Conservation (phyloP, 2,888 invertebrate species). For the Siphlonurus alternatus region DNA sequence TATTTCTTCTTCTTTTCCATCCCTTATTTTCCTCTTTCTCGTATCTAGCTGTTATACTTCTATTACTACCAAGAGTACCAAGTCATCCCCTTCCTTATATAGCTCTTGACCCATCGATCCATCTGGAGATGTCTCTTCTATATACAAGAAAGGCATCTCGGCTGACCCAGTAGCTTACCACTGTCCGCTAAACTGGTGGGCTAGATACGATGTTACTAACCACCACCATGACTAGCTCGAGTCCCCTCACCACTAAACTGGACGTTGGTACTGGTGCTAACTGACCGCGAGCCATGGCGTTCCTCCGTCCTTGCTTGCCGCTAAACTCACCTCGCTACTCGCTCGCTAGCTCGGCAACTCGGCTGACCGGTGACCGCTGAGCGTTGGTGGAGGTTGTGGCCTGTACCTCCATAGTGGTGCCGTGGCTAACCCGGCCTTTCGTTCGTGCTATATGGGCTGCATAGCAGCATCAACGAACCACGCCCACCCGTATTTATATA, state of each 20-base stretch:
- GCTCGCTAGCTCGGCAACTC: background rate
- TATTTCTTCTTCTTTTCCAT: no score
- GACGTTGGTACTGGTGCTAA: background rate
- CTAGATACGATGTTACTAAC: background rate
- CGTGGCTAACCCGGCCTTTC: background rate
- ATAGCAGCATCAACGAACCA: conserved; percentile 6
- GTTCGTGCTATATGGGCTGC: conserved; percentile 4
- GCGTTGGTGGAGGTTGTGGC: background rate
- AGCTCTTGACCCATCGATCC: no score
- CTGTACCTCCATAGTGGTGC: background rate
- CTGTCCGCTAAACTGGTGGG: background rate
- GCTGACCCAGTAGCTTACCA: background rate
- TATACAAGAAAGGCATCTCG: no score
- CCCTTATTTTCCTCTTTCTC: no score
- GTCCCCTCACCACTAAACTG: background rate
- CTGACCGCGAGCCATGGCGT: background rate
- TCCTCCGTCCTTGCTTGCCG: background rate
- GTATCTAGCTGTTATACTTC: no score
- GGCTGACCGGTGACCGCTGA: background rate
- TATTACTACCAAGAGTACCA: no score
- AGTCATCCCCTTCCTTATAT: no score
- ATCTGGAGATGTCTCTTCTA: no score
- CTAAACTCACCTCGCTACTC: background rate
- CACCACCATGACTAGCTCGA: background rate
- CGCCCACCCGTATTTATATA: background rate